Percentiles rank a stretch among this genome's conserved stretches.
Conservation (phyloP, 2,888 invertebrate genomes). For the Ichneumoninae sp. region DNA sequence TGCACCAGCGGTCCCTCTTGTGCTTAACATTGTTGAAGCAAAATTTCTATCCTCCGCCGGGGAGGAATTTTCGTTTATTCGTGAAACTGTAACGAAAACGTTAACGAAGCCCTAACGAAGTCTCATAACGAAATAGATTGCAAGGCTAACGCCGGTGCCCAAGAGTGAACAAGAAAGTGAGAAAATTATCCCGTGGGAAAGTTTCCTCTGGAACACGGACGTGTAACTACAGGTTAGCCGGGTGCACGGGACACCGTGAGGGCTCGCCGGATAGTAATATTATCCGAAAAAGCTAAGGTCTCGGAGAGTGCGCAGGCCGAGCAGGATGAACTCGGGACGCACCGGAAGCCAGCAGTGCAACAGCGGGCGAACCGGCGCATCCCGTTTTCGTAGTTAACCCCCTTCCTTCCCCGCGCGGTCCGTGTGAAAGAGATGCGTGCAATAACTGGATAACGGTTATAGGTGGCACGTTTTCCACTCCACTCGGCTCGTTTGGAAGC, state of each 20-base stretch:
- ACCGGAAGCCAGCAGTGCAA: constrained; percentile 8
- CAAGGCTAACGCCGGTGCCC: not conserved
- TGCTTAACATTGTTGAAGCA: constrained; percentile 17
- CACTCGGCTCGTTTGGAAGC: constrained; percentile 42
- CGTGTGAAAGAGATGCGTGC: constrained; percentile 65
- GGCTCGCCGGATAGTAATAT: constrained; percentile 31
- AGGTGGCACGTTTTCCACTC: constrained; percentile 56
- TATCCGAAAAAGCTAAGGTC: constrained; percentile 33
- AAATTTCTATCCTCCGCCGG: constrained; percentile 27
- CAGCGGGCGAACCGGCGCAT: constrained; percentile 22
- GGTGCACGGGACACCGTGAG: constrained; percentile 28
- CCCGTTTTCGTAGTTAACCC: constrained; percentile 38
- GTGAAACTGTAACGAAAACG: constrained; percentile 36
- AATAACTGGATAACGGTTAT: constrained; percentile 72
- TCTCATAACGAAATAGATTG: constrained; percentile 36
- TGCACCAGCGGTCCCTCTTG: not conserved
- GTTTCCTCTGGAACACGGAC: constrained; percentile 24
- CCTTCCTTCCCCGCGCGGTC: constrained; percentile 21
- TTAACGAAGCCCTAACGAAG: constrained; percentile 55
- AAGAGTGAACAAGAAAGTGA: constrained; percentile 49
- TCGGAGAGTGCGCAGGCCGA: constrained; percentile 21
- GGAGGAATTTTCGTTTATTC: constrained; percentile 47
- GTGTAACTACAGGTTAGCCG: constrained; percentile 26
- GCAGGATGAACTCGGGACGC: constrained; percentile 35
- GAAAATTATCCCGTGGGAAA: constrained; percentile 56